Conservation (phyloP, 1,140 invertebrate species). For the Triops longicaudatus region DNA sequence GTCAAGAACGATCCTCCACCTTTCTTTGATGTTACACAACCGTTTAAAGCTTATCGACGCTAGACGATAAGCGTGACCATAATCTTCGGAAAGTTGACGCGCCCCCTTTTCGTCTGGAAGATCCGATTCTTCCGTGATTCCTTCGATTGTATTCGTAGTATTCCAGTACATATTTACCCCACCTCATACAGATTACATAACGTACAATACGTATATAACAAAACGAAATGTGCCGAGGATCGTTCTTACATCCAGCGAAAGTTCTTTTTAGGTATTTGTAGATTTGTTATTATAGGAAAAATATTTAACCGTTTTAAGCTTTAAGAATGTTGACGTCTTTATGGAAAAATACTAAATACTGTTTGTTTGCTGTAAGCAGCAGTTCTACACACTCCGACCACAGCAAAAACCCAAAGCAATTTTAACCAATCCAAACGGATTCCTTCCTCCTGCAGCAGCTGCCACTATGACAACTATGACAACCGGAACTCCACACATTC, state of each 20-base stretch:
- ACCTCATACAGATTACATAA: no score
- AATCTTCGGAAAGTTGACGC: neutral
- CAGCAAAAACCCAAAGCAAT: conserved; percentile 6
- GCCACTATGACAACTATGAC: conserved; percentile 14
- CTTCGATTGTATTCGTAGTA: no score
- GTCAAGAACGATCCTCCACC: neutral
- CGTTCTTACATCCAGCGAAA: no score
- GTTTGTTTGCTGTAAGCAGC: neutral
- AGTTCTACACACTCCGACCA: conserved; percentile 11
- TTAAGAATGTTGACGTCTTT: no score
- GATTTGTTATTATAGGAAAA: no score
- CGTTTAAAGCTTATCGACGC: neutral
- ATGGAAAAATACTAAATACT: neutral
- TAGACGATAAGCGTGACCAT: neutral
- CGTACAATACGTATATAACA: no score
- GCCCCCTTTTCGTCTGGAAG: no score
- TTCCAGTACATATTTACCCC: no score
- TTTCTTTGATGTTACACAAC: neutral
- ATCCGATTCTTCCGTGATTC: no score
- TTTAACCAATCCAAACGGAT: conserved; percentile 1
- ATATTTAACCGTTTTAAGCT: neutral
- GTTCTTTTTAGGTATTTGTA: no score
- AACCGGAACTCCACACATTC: conserved; percentile 11
- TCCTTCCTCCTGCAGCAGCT: neutral
- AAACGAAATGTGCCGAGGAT: no score